phyloP scores from a whole-genome alignment of 2,888 invertebrate species.

The Phlogophora meticulosa region DNA sequence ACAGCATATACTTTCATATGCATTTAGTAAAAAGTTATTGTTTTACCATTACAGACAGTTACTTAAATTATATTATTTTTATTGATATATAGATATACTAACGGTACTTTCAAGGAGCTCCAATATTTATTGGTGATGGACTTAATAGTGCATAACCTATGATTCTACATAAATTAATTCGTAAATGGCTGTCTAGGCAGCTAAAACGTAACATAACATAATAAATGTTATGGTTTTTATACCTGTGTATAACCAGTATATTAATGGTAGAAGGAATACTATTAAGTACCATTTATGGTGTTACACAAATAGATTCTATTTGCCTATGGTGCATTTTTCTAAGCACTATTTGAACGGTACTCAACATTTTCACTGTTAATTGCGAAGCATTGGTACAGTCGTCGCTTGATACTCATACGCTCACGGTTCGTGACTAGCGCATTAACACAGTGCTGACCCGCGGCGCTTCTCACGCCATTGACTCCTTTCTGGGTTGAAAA shows the following conservation, averaged over 20 bases:
- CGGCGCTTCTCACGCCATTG: conserved; percentile 76
- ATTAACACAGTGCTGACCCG: conserved; percentile 74
- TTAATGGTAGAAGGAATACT: not conserved
- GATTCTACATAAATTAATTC: not conserved
- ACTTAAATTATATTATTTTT: too few relatives aligned
- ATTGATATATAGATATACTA: not conserved
- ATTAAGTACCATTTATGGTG: not conserved
- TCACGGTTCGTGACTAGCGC: conserved; percentile 72
- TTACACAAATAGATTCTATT: not conserved
- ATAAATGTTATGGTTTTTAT: not conserved
- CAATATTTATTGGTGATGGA: not conserved
- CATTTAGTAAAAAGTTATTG: too few relatives aligned
- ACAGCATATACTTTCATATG: too few relatives aligned
- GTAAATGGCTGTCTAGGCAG: not conserved
- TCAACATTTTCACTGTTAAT: conserved; percentile 36
- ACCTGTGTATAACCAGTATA: not conserved
- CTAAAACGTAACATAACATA: not conserved
- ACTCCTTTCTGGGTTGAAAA: conserved; percentile 73
- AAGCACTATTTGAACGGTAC: conserved; percentile 8
- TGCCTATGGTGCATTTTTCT: conserved; percentile 13
- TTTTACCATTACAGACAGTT: too few relatives aligned
- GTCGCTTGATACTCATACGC: conserved; percentile 59
- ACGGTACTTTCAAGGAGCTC: not conserved
- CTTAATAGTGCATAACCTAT: not conserved
- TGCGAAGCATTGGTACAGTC: conserved; percentile 44